Percentiles rank a stretch among this genome's conserved stretches.
These are phyloP conservation scores for Acrobeloides nanus DNA, from an alignment of 2,888 invertebrate species.

Conservation along the genomic window DNA sequence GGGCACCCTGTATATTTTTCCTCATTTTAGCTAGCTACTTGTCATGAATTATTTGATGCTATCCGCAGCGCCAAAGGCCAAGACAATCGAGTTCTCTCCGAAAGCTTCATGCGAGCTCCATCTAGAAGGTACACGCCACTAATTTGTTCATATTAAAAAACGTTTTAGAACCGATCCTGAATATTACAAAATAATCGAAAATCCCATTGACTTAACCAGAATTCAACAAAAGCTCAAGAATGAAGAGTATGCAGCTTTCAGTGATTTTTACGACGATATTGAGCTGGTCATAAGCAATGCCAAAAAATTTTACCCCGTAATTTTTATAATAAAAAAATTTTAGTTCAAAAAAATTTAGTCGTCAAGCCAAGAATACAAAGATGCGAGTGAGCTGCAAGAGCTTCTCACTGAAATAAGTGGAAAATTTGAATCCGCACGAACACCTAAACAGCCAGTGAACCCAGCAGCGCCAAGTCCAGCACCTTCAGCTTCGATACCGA, in stretches of 20 bases:
- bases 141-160: background rate
- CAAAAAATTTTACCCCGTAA: background rate
- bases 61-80: constrained; percentile 82
- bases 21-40: constrained; percentile 40
- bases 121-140: constrained; percentile 80
- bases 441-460: constrained; percentile 2
- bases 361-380: constrained; percentile 75
- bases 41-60: constrained; percentile 82
- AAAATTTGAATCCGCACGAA: constrained; percentile 5
- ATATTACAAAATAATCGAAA: constrained; percentile 69
- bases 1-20: background rate
- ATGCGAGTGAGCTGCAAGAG: constrained; percentile 80
- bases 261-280: constrained; percentile 80
- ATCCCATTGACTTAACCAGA: constrained; percentile 86
- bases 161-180: constrained; percentile 51
- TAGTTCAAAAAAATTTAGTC: constrained; percentile 58
- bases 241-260: constrained; percentile 87
- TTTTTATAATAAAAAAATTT: background rate
- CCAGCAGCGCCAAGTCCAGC: too few species aligned
- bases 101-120: constrained; percentile 86
- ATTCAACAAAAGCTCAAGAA: constrained; percentile 94
- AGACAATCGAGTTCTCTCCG: constrained; percentile 80
- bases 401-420: constrained; percentile 55
- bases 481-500: constrained; percentile 6
- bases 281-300: constrained; percentile 67